Evolutionary conservation across 2,797 vertebrate species (phyloP), one percentile per base, ranked within the genome.

Genomic region (Coregonus sp.): DNA sequence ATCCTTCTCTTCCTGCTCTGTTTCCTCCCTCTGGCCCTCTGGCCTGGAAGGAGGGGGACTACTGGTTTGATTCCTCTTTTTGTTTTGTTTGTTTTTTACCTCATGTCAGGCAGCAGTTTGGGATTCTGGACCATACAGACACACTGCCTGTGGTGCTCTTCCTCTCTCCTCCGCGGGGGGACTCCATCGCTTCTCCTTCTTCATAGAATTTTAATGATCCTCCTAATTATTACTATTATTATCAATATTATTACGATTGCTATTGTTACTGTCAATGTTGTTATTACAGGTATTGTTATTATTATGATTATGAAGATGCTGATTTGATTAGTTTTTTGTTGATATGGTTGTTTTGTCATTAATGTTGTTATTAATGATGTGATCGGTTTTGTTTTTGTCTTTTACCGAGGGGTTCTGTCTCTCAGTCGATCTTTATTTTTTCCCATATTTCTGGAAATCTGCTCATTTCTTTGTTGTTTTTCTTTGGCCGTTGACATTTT

Each of bases 81-180:
- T 56, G 87, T 81, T 75, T 70, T 75, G 37, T 73, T 72, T 92
- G 81, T 83, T 94, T 78, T 95, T 97, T 98, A 98, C 98, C 98
- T 99, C 98, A 99, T 96, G 95, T 95, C 95, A 96, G 67, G 95
- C 94, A 93, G 96, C 95, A 94, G 96, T 94, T 92, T 92, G 92
- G 88, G 2, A 18, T 4, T 90, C 79, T 72, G 59, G 59, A 12
- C 88, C 92, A 85, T 92, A 92, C 93, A 94, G 89, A 93, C 92
- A 90, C 83, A 90, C 93, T 95, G 94, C 91, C 95, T 93, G 94
- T 97, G 98, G 98, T 99, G 98, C 98, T 99, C 96, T 95, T 94
- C 92, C 94, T 96, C 95, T 93, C 89, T 92, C 80, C 73, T 91
- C 92, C 89, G 81, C 85, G 94, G 94, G 94, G 94, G 95, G 94